Conservation (phyloP, 2,888 invertebrate species). For the Amaurobius ferox region DNA sequence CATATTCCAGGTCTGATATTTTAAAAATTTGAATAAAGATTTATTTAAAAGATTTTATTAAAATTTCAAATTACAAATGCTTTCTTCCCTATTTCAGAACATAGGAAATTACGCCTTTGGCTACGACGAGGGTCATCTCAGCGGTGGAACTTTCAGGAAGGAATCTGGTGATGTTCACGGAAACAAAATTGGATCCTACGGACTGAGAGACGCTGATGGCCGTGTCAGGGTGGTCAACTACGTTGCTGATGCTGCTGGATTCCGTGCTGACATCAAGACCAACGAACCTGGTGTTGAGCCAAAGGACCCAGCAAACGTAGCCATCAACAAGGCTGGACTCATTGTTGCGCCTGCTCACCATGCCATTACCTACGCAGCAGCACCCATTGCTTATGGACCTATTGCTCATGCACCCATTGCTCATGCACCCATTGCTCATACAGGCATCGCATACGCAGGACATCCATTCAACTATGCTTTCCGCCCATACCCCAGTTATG, state of each 20-base stretch:
- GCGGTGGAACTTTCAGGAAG: constrained; percentile 61
- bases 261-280: constrained; percentile 71
- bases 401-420: not conserved
- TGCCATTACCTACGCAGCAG: not conserved
- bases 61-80: no score
- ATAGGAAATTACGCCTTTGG: constrained; percentile 64
- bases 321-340: constrained; percentile 54
- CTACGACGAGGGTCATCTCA: constrained; percentile 59
- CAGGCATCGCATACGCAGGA: not conserved
- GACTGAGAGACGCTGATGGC: constrained; percentile 60
- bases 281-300: constrained; percentile 70
- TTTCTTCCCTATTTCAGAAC: constrained; percentile 36
- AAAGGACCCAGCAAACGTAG: constrained; percentile 50
- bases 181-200: constrained; percentile 59
- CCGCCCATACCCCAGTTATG: not conserved
- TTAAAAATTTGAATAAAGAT: no score
- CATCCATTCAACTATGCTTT: not conserved
- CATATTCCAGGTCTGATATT: no score
- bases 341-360: constrained; percentile 20
- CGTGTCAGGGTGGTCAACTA: constrained; percentile 66
- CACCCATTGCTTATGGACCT: no score
- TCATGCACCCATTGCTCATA: not conserved
- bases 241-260: constrained; percentile 72
- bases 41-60: no score
- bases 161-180: constrained; percentile 62